Conservation (phyloP, 2,113 vertebrate species). For the Pituophis catenifer region DNA sequence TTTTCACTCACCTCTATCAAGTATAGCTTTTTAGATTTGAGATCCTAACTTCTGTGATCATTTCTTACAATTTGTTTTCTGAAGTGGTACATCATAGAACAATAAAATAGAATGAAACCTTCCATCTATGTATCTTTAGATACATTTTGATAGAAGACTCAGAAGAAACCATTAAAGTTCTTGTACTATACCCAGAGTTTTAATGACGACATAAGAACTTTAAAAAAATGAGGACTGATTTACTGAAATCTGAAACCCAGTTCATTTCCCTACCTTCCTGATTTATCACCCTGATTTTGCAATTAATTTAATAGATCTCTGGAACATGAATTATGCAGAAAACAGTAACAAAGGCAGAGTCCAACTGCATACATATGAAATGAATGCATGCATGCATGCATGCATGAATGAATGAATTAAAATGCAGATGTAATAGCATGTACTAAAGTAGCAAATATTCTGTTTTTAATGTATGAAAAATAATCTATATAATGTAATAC, state of each 20-base stretch:
- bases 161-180: slow-evolving; percentile 4
- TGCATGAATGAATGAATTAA: no score
- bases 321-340: background rate
- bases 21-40: background rate
- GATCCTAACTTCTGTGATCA: background rate
- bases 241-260: background rate
- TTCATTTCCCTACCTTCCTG: background rate
- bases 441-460: background rate
- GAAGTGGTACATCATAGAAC: background rate
- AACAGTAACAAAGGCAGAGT: background rate
- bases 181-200: background rate
- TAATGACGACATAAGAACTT: background rate
- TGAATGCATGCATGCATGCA: no score
- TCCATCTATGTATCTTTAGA: background rate
- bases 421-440: background rate
- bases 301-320: slow-evolving; percentile 9
- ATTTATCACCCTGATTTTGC: background rate
- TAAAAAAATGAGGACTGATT: background rate
- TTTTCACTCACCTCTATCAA: background rate
- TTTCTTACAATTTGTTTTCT: background rate
- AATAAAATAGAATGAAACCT: background rate
- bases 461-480: background rate
- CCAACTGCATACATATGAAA: background rate
- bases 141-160: background rate
- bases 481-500: background rate